A percentile compares a stretch with the other conserved stretches of the same genome.
These are phyloP conservation scores for Dasysyrphus tricinctus DNA, from an alignment of 2,888 invertebrate genomes.

Conservation along the genomic window DNA sequence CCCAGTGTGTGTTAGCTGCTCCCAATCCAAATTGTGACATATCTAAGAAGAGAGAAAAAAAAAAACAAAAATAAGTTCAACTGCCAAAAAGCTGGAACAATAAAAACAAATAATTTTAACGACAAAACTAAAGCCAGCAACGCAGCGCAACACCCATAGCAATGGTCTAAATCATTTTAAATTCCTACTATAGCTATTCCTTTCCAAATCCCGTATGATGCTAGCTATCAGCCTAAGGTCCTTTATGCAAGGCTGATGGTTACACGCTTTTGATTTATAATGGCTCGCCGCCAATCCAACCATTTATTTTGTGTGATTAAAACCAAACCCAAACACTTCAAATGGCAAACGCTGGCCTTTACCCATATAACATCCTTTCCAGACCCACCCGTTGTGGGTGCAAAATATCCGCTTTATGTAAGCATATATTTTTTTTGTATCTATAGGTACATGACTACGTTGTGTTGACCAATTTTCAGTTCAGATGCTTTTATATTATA, in stretches of 20 bases:
- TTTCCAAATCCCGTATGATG: neutral
- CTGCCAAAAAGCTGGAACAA: neutral
- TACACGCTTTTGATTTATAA: constrained; percentile 78
- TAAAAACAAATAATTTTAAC: neutral
- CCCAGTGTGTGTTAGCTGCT: constrained; percentile 94
- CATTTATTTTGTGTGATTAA: constrained; percentile 78
- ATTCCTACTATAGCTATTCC: neutral
- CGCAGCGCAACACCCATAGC: neutral
- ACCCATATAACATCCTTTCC: constrained; percentile 1
- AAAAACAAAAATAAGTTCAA: constrained; percentile 6
- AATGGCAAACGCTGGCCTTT: constrained; percentile 49
- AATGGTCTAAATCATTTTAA: neutral
- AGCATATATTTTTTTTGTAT: constrained; percentile 1
- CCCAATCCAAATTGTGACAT: constrained; percentile 94
- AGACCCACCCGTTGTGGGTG: constrained; percentile 9
- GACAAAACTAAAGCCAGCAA: constrained; percentile 26
- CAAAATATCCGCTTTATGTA: constrained; percentile 50
- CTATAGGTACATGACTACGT: neutral
- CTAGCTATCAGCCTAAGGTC: neutral
- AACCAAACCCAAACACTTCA: constrained; percentile 73
- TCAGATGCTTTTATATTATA: constrained; percentile 30
- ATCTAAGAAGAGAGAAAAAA: constrained; percentile 84
- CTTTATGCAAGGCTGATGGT: constrained; percentile 27
- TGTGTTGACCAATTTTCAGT: constrained; percentile 31
- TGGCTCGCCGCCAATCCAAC: constrained; percentile 77